These are phyloP conservation scores for Notamacropus eugenii DNA, from an alignment of 2,797 vertebrate species.

Conservation along the genomic window DNA sequence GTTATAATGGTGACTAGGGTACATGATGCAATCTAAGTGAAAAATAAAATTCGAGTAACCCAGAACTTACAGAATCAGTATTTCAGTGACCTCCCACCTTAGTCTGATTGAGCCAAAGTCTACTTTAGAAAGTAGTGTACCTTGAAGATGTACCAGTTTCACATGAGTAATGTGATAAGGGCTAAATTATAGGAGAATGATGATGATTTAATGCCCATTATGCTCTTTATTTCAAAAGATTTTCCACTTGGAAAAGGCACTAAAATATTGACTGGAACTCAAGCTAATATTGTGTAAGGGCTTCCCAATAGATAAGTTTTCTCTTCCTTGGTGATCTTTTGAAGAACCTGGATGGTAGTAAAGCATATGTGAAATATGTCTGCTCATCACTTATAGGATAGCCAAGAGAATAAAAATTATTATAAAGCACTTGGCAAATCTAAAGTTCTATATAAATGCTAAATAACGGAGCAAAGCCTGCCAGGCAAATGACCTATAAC, in stretches of 20 bases:
- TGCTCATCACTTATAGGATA: not conserved
- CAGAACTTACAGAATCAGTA: not conserved
- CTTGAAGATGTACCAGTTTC: not conserved
- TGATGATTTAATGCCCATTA: constrained; percentile 30
- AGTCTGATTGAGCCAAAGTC: constrained; percentile 35
- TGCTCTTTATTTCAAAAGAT: constrained; percentile 43
- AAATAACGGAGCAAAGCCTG: not conserved
- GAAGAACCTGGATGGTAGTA: not conserved
- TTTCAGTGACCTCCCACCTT: constrained; percentile 16
- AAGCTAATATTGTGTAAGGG: not conserved
- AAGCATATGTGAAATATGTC: not conserved
- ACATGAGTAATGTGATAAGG: constrained; percentile 10
- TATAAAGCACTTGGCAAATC: constrained; percentile 1
- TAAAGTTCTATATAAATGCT: not conserved
- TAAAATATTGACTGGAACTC: constrained; percentile 46
- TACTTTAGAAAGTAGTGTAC: not conserved
- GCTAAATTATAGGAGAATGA: constrained; percentile 32
- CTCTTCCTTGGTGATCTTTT: not conserved
- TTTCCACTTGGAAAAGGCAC: constrained; percentile 47
- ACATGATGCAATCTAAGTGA: constrained; percentile 19
- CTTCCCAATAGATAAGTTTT: not conserved
- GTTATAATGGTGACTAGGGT: not conserved
- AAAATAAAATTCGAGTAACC: not conserved
- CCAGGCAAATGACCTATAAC: not conserved
- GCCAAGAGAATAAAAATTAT: constrained; percentile 32